Percentiles rank a stretch among this genome's conserved stretches.
These are phyloP conservation scores for Lasiommata megera DNA, from an alignment of 2,888 invertebrate species.

Conservation along the genomic window DNA sequence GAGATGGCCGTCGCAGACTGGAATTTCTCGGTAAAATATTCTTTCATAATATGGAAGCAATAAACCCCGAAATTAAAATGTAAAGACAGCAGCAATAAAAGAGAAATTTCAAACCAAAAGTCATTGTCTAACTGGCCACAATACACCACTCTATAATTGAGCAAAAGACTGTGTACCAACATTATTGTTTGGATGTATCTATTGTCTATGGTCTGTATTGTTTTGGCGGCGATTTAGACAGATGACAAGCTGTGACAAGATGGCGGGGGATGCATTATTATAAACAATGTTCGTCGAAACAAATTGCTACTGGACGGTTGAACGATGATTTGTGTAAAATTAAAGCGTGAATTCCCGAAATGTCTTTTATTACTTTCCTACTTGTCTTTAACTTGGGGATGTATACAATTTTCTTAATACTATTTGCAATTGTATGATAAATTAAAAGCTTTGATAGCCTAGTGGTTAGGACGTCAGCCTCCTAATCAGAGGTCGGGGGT, in stretches of 20 bases:
- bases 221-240: slow-evolving; percentile 68
- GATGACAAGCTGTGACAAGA: slow-evolving; percentile 61
- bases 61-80: slow-evolving; percentile 50
- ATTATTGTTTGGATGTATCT: slow-evolving; percentile 38
- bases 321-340: slow-evolving; percentile 55
- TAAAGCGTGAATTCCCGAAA: slow-evolving; percentile 49
- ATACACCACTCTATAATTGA: slow-evolving; percentile 71
- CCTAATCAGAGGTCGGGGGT: too few species aligned
- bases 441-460: too few species aligned
- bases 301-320: slow-evolving; percentile 63
- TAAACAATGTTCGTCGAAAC: slow-evolving; percentile 44
- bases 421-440: too few species aligned
- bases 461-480: too few species aligned
- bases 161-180: slow-evolving; percentile 69
- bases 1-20: background rate
- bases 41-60: slow-evolving; percentile 62
- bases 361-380: background rate
- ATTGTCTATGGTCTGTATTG: slow-evolving; percentile 44
- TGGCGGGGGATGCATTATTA: slow-evolving; percentile 44
- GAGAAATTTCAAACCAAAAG: slow-evolving; percentile 55
- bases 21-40: slow-evolving; percentile 36
- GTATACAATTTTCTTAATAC: too few species aligned
- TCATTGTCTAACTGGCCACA: slow-evolving; percentile 49
- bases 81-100: slow-evolving; percentile 51
- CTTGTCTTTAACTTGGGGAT: too few species aligned